phyloP scores from a whole-genome alignment of 2,888 invertebrate genomes.

The Hyposoter didymator region DNA sequence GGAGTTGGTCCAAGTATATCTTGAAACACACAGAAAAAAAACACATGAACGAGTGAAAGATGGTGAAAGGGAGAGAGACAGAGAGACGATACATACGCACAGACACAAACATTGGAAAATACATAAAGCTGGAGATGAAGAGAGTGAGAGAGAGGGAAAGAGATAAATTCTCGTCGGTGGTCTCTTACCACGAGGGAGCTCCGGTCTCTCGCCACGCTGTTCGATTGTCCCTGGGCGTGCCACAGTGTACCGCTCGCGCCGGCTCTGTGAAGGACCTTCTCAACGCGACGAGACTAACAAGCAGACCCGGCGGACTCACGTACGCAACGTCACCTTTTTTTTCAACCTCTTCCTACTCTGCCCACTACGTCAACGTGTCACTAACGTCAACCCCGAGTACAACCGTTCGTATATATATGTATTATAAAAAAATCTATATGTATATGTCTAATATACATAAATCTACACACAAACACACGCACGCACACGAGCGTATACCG shows the following conservation, averaged over 20 bases:
- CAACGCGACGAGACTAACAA: conserved; percentile 66
- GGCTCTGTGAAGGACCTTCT: conserved; percentile 64
- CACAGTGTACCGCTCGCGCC: conserved; percentile 60
- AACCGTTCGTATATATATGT: not conserved
- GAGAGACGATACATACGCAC: conserved; percentile 6
- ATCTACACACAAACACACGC: not conserved
- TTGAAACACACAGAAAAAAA: conserved; percentile 23
- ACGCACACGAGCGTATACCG: not conserved
- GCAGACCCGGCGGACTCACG: conserved; percentile 59
- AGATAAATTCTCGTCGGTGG: conserved; percentile 49
- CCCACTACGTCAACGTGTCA: conserved; percentile 61
- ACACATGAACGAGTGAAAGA: not conserved
- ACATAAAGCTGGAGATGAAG: not conserved
- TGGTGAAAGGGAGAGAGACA: conserved; percentile 18
- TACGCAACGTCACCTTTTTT: conserved; percentile 64
- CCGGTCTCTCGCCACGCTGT: conserved; percentile 66
- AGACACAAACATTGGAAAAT: not conserved
- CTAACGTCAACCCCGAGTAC: conserved; percentile 55
- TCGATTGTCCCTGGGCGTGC: conserved; percentile 69
- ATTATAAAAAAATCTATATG: not conserved
- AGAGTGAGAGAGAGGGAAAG: conserved; percentile 9
- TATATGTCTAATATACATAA: not conserved
- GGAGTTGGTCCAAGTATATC: conserved; percentile 25
- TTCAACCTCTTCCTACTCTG: conserved; percentile 45
- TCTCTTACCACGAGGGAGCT: conserved; percentile 67